Evolutionary conservation across 2,113 vertebrate genomes (phyloP), one percentile per base, ranked within the genome.

Genomic region (Saiga tatarica): DNA sequence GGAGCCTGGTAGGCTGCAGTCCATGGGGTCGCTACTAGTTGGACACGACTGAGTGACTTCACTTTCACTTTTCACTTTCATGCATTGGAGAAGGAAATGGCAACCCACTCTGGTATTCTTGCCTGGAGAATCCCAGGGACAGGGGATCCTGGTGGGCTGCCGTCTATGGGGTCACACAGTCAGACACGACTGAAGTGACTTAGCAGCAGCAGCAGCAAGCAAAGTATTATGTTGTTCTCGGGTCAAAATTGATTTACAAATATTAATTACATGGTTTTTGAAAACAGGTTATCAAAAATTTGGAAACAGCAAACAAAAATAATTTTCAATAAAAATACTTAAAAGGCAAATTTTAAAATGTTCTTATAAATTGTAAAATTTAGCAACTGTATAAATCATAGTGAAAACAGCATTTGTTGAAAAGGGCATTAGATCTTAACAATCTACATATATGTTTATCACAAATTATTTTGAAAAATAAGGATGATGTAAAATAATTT

Each of bases 391-490:
- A 23, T 2, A 55, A 42, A 53, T 26, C 36, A 55, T 87, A 13
- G 45, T 50, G 25, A 93, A 76, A 53, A 95, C 39, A 97, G 88
- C 6, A 95, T 53, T 93, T 30, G 39, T 83, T 94, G 81, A 97
- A 98, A 97, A 76, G 94, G 55, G 89, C 30, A 95, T 92, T 71
- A 98, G 45, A 57, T 21, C 28, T 95, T 94, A 92, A 96, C 71
- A 97, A 93, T 94, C 86, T 96, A 67, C 45, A 84, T 64, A 89
- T 0, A 83, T 42, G 92, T 93, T 97, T 74, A 84, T 9, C 5
- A 91, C 45, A 26, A 95, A 59, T 42, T 52, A 82, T 85, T 98
- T 98, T 98, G 87, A 98, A 98, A 98, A 87, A n/a, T 97, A 97
- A 96, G 91, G 17, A 87, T 98, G 90, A 97, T 55, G 96, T 92